A percentile compares a stretch with the other conserved stretches of the same genome.
Evolutionary conservation across 1,140 invertebrate genomes (phyloP).

Genomic region (Meloidogyne exigua): DNA sequence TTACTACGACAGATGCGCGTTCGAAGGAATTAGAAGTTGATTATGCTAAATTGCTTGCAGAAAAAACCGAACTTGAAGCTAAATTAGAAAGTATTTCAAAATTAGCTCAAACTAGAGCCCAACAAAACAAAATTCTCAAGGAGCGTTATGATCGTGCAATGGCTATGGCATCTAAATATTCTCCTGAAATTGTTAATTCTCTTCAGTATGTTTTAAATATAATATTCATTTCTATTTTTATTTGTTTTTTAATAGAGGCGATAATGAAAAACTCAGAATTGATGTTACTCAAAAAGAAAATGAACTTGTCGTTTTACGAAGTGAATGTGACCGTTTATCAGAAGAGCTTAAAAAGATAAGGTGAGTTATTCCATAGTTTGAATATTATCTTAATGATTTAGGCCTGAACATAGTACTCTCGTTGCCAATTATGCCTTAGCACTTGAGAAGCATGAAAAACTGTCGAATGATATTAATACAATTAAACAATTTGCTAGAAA

Average conservation of each 20-base stretch:
- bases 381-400: slow-evolving; percentile 10
- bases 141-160: slow-evolving; percentile 28
- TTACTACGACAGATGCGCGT: not conserved
- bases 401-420: not conserved
- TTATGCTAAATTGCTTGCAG: not conserved
- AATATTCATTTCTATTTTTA: not conserved
- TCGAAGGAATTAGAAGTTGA: slow-evolving; percentile 13
- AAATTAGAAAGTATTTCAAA: slow-evolving; percentile 8
- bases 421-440: not conserved
- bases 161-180: slow-evolving; percentile 23
- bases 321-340: slow-evolving; percentile 11
- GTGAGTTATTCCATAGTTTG: slow-evolving; percentile 1
- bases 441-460: no score
- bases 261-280: slow-evolving; percentile 21
- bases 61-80: slow-evolving; percentile 18
- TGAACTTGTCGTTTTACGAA: slow-evolving; percentile 18
- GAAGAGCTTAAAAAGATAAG: slow-evolving; percentile 4
- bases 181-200: slow-evolving; percentile 24
- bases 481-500: slow-evolving; percentile 24
- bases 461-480: not conserved
- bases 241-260: slow-evolving; percentile 16
- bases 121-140: slow-evolving; percentile 17
- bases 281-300: slow-evolving; percentile 13
- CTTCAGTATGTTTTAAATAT: slow-evolving; percentile 20
- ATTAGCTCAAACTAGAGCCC: not conserved